Evolutionary conservation across 2,113 vertebrate species (phyloP).

Genomic region (Montifringilla adamsi): DNA sequence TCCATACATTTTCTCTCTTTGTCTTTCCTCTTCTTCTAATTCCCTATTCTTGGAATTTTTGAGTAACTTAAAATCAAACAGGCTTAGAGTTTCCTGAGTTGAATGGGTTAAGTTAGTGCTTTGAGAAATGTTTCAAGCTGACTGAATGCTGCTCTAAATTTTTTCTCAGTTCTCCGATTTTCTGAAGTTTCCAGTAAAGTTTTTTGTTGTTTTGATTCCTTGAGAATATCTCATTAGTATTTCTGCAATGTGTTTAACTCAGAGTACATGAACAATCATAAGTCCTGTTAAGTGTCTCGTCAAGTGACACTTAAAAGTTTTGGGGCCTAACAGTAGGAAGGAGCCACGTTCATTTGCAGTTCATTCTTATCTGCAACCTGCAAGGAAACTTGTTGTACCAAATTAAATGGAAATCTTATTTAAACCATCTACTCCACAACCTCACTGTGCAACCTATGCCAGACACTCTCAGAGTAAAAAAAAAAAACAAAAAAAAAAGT

Average conservation of each 20-base stretch:
- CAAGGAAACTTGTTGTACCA: not conserved
- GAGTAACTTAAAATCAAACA: not conserved
- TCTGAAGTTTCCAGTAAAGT: not conserved
- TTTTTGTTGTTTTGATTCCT: not conserved
- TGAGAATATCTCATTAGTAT: not conserved
- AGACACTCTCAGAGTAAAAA: not conserved
- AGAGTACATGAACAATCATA: not conserved
- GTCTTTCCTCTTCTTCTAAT: not conserved
- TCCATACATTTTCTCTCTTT: not conserved
- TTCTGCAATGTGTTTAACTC: not conserved
- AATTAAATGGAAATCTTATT: not conserved
- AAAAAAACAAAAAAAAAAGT: too few species aligned
- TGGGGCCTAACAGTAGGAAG: not conserved
- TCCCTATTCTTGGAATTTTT: not conserved
- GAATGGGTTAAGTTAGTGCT: not conserved
- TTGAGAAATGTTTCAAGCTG: not conserved
- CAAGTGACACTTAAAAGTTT: rapidly evolving
- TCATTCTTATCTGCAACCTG: not conserved
- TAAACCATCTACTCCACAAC: not conserved
- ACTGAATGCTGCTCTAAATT: not conserved
- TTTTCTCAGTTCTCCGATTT: not conserved
- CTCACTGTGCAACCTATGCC: not conserved
- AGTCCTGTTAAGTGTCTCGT: not conserved
- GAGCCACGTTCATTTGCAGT: not conserved
- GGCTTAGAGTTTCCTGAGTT: not conserved